Base-by-base conservation (phyloP, 1,140 invertebrate species). In the Dreissena polymorpha region DNA sequence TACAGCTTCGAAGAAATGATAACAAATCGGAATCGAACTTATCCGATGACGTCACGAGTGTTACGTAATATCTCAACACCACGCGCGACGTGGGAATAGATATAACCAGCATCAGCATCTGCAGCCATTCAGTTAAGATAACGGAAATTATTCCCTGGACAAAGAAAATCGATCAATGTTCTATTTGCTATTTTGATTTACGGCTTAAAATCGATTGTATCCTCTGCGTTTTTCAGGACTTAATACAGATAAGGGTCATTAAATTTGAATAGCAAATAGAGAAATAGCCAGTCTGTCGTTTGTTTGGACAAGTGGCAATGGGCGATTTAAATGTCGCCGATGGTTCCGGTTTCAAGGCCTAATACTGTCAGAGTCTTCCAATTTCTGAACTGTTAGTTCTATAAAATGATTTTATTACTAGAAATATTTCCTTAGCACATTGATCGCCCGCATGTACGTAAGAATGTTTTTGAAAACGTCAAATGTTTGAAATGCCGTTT, bases 131-230 rank as follows among this genome's bases (percentile, higher is more conserved):
- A 60, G 16, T 60, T 23, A 2, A n/a, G 57, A 60, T 60, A 60
- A 60, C 16, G 57, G 21, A 60, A 60, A 60, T n/a, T 39, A 39
- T 39, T 60, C 21, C 57, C 21, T 60, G 57, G 57, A 60, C 57
- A 60, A 60, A 60, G 57, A 60, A 60, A 60, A 60, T 60, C 57
- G 21, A 60, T 60, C 16, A 60, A 18, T 60, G 57, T 18, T n/a
- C 57, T 60, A 60, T 60, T 60, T 60, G 57, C 21, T n/a, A 60
- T 60, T 60, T 60, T 60, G 57, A 60, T 60, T 60, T 60, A 60
- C 57, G 57, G 21, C 57, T 60, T 60, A 60, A 60, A 60, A 60
- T 60, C 57, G 21, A 60, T 60, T n/a, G 16, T 23, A 60, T 18
- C 16, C 57, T 60, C 57, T 60, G 16, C 16, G 12, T 60, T 39